Conservation (phyloP, 1,140 invertebrate genomes). For the Zaprionus ornatus region DNA sequence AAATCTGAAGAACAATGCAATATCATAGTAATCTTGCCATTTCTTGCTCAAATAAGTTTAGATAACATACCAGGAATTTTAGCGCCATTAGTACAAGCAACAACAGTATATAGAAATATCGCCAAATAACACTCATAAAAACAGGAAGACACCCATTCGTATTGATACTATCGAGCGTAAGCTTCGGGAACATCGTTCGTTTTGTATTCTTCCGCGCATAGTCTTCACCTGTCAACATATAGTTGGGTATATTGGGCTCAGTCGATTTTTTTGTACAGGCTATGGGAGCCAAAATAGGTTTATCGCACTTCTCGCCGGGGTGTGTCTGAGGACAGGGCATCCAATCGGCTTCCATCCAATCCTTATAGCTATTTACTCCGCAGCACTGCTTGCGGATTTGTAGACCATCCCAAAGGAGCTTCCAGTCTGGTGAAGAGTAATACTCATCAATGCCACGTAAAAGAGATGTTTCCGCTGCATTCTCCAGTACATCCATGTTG, state of each 20-base stretch:
- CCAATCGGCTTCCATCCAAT: conserved; percentile 79
- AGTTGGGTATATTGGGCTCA: conserved; percentile 30
- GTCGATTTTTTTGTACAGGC: conserved; percentile 62
- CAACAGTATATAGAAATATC: conserved; percentile 58
- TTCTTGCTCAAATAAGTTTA: neutral
- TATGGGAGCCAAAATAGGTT: conserved; percentile 56
- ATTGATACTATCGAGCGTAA: conserved; percentile 61
- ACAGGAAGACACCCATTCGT: conserved; percentile 58
- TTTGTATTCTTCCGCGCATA: neutral
- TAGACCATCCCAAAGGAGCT: conserved; percentile 73
- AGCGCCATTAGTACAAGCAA: conserved; percentile 45
- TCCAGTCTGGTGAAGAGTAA: conserved; percentile 76
- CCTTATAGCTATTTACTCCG: conserved; percentile 69
- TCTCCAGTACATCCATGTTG: conserved; percentile 47
- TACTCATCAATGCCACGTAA: conserved; percentile 74
- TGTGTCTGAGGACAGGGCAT: conserved; percentile 47
- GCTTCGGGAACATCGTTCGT: conserved; percentile 31
- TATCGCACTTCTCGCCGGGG: neutral
- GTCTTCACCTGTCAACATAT: conserved; percentile 19
- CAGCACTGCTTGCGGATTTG: conserved; percentile 74
- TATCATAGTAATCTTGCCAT: no score
- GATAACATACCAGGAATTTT: conserved; percentile 64
- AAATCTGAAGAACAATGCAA: conserved; percentile 39
- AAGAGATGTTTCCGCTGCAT: conserved; percentile 56
- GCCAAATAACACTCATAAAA: conserved; percentile 44